Evolutionary conservation across 2,888 invertebrate species (phyloP).

Genomic region (Germaria angustata): DNA sequence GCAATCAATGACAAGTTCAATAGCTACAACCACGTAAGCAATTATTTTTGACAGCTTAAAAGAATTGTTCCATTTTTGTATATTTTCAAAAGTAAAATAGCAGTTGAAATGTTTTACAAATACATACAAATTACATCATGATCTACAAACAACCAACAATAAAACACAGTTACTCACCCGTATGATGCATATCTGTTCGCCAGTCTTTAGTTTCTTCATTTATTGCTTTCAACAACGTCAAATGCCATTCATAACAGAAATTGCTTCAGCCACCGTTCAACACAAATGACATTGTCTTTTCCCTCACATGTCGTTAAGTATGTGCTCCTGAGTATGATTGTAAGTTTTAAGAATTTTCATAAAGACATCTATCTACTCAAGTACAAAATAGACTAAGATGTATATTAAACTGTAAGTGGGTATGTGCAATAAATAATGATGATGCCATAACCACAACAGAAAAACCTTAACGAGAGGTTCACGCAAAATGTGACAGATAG

Average conservation of each 20-base stretch:
- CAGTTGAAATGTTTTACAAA: neutral
- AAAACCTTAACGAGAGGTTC: neutral
- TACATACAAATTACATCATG: constrained; percentile 13
- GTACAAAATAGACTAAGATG: constrained; percentile 14
- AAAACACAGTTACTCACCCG: neutral
- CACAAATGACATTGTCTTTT: constrained; percentile 50
- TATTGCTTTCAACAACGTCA: constrained; percentile 59
- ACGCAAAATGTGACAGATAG: neutral
- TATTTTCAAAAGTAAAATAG: neutral
- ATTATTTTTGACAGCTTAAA: too few species aligned
- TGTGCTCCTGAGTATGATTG: neutral
- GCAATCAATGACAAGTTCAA: too few species aligned
- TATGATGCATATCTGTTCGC: constrained; percentile 9
- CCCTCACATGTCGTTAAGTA: neutral
- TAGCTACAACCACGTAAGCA: too few species aligned
- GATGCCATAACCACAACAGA: constrained; percentile 12
- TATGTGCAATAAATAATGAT: neutral
- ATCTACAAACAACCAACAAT: constrained; percentile 29
- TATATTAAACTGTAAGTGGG: neutral
- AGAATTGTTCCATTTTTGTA: too few species aligned
- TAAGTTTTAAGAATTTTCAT: constrained; percentile 44
- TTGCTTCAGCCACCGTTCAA: constrained; percentile 55
- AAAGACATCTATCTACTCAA: constrained; percentile 21
- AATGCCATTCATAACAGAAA: constrained; percentile 61
- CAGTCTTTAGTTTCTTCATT: constrained; percentile 44